Conservation (phyloP, 2,113 vertebrate species). For the Archilochus colubris region DNA sequence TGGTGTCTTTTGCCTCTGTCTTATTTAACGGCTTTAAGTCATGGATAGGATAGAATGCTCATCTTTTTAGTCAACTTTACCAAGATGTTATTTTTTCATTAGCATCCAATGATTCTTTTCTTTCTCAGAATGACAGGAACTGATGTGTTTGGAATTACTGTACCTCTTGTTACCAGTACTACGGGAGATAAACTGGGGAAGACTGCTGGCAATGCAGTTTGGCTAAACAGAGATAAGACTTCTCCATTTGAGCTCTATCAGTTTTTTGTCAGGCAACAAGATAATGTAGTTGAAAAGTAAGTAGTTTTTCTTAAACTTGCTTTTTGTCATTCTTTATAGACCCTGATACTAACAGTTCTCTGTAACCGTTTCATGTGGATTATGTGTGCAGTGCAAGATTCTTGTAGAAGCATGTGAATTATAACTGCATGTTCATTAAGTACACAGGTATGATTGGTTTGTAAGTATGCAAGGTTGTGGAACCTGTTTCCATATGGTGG, state of each 20-base stretch:
- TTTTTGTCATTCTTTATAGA: not conserved
- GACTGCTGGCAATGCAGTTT: constrained; percentile 93
- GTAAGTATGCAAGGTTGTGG: not conserved
- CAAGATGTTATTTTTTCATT: not conserved
- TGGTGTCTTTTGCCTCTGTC: not conserved
- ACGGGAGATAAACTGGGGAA: constrained; percentile 95
- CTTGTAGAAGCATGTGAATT: not conserved
- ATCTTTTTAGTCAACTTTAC: not conserved
- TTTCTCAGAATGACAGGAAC: constrained; percentile 83
- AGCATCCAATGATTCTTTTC: not conserved
- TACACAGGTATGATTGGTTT: not conserved
- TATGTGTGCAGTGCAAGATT: not conserved
- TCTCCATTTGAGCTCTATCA: constrained; percentile 96
- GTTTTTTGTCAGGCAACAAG: constrained; percentile 91
- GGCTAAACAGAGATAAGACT: constrained; percentile 91
- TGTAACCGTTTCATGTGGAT: not conserved
- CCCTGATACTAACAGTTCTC: not conserved
- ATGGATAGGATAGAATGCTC: not conserved
- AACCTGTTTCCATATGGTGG: not conserved
- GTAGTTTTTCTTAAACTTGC: constrained; percentile 14
- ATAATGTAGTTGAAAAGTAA: constrained; percentile 83
- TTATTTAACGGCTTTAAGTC: not conserved
- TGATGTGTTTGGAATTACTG: constrained; percentile 91
- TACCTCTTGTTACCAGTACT: constrained; percentile 91
- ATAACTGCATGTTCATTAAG: not conserved